A percentile compares a stretch with the other conserved stretches of the same genome.
phyloP scores from a whole-genome alignment of 2,888 invertebrate species.

The Spialia ferax region DNA sequence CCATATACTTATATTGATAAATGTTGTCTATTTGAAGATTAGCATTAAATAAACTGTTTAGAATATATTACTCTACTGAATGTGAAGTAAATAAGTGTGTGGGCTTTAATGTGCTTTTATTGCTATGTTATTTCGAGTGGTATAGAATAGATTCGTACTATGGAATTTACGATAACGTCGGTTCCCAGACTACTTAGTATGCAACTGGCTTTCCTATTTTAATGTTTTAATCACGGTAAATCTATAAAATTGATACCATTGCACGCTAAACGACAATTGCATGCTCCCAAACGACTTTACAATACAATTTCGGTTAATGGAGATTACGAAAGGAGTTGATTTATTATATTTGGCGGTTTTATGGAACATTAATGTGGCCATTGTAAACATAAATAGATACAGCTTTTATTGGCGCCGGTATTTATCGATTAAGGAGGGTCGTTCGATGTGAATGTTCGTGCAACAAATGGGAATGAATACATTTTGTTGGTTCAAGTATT shows the following conservation, averaged over 20 bases:
- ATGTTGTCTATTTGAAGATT: constrained; percentile 18
- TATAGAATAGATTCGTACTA: constrained; percentile 2
- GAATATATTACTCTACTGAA: constrained; percentile 27
- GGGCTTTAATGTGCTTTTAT: constrained; percentile 35
- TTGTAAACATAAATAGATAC: neutral
- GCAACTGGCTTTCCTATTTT: constrained; percentile 25
- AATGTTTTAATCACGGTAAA: constrained; percentile 39
- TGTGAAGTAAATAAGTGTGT: constrained; percentile 28
- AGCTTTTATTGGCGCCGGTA: constrained; percentile 1
- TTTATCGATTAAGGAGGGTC: constrained; percentile 11
- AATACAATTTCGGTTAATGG: constrained; percentile 27
- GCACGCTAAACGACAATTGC: constrained; percentile 32
- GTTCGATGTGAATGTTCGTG: neutral
- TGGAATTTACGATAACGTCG: constrained; percentile 27
- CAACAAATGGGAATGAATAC: constrained; percentile 4
- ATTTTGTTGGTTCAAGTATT: neutral
- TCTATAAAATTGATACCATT: constrained; percentile 33
- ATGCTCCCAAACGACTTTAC: constrained; percentile 36
- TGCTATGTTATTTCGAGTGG: constrained; percentile 25
- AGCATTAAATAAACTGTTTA: constrained; percentile 23
- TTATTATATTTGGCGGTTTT: constrained; percentile 19
- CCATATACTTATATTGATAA: neutral
- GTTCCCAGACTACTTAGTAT: constrained; percentile 31
- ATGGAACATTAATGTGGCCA: constrained; percentile 7
- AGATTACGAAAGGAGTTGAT: constrained; percentile 26